A percentile compares a stretch with the other conserved stretches of the same genome.
These are phyloP conservation scores for Mellivora capensis DNA, from an alignment of 2,113 vertebrate species.

Conservation along the genomic window DNA sequence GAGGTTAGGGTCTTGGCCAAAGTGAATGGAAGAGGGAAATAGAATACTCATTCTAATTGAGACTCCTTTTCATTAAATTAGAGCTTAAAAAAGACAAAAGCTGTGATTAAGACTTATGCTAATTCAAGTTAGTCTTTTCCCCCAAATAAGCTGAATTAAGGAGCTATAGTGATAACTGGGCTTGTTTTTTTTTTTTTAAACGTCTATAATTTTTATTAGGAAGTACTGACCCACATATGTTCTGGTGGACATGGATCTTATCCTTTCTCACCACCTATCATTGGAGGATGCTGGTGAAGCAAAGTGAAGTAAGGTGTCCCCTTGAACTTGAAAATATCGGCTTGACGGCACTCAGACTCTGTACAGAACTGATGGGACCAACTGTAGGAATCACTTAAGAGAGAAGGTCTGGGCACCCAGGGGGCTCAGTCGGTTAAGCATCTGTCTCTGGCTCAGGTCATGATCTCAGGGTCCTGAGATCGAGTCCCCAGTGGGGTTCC, in stretches of 20 bases:
- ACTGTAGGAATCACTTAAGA: neutral
- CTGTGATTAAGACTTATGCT: constrained; percentile 33
- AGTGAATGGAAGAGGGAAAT: neutral
- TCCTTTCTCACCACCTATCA: neutral
- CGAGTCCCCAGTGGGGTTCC: accelerated
- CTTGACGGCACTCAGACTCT: neutral
- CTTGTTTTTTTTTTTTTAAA: neutral
- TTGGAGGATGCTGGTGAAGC: neutral
- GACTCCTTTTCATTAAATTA: constrained; percentile 52
- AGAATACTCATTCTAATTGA: constrained; percentile 11
- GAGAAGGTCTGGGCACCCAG: neutral
- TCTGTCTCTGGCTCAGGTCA: neutral
- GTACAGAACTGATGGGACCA: neutral
- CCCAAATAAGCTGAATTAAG: constrained; percentile 4
- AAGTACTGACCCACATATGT: neutral
- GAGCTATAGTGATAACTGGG: neutral
- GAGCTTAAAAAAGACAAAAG: constrained; percentile 37
- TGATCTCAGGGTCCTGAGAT: neutral
- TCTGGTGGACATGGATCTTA: neutral
- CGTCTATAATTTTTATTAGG: constrained; percentile 14
- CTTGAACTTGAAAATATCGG: neutral
- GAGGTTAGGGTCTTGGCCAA: neutral
- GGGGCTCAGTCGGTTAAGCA: neutral
- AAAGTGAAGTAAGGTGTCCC: neutral
- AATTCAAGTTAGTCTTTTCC: neutral